Conservation (phyloP, 2,797 vertebrate species). For the Sebastes oblongus region DNA sequence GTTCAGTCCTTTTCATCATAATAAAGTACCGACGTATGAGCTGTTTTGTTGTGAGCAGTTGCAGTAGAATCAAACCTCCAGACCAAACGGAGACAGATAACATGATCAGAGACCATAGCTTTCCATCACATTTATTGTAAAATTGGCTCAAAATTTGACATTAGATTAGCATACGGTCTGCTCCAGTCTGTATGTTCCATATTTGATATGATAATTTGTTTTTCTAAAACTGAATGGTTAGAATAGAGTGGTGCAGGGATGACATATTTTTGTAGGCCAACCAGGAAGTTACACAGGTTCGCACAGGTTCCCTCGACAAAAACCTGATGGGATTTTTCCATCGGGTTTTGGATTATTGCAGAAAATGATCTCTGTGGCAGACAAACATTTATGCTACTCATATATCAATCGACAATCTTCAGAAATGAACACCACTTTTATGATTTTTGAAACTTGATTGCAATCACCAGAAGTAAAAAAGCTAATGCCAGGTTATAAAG, state of each 20-base stretch:
- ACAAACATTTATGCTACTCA: fast-evolving
- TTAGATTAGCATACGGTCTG: conserved; percentile 11
- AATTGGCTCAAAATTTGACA: conserved; percentile 8
- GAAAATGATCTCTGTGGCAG: background rate
- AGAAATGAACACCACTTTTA: background rate
- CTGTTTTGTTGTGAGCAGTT: background rate
- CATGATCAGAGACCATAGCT: conserved; percentile 21
- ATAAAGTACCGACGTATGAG: background rate
- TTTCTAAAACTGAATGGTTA: background rate
- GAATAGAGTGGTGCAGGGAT: background rate
- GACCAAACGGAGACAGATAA: conserved; percentile 3
- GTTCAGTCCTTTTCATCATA: background rate
- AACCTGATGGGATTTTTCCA: background rate
- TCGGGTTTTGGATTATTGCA: background rate
- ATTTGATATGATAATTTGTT: conserved; percentile 17
- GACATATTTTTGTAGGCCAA: background rate
- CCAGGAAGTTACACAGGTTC: too few relatives aligned
- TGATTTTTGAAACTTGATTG: background rate
- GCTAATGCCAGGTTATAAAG: background rate
- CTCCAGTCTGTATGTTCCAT: background rate
- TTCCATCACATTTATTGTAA: conserved; percentile 16
- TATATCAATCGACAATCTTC: background rate
- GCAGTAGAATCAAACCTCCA: background rate
- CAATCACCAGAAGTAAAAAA: background rate
- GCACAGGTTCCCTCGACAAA: background rate